phyloP scores from a whole-genome alignment of 2,888 invertebrate species.

The Rhodophaea formosa region DNA sequence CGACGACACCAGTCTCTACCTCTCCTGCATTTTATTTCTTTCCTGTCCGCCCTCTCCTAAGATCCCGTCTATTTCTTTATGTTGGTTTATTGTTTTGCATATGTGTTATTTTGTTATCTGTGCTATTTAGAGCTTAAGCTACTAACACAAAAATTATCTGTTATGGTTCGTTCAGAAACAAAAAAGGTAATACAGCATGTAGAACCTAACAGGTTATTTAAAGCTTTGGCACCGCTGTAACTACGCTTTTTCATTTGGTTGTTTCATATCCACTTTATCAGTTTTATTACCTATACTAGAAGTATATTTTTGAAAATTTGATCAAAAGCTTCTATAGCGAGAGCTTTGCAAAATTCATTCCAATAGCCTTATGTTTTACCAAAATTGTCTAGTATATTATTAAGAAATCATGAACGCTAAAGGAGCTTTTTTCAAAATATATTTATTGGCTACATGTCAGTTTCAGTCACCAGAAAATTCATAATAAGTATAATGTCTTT shows the following conservation, averaged over 20 bases:
- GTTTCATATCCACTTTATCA: constrained; percentile 25
- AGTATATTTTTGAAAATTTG: not conserved
- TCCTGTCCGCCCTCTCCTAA: constrained; percentile 49
- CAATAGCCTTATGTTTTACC: not conserved
- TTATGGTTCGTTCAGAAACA: not conserved
- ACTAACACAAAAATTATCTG: constrained; percentile 46
- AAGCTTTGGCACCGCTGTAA: constrained; percentile 32
- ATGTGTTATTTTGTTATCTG: constrained; percentile 43
- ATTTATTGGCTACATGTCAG: not conserved
- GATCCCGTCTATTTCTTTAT: constrained; percentile 63
- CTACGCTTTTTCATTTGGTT: constrained; percentile 38
- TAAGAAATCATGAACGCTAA: constrained; percentile 30
- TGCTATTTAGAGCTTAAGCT: constrained; percentile 54
- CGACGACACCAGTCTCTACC: constrained; percentile 66
- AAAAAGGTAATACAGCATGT: not conserved
- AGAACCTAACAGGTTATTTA: constrained; percentile 32
- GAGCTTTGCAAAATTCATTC: constrained; percentile 37
- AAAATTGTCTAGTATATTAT: not conserved
- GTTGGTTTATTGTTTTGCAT: constrained; percentile 64
- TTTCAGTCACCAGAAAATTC: not conserved
- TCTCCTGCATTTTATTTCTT: constrained; percentile 55
- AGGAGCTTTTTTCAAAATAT: constrained; percentile 42
- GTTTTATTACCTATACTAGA: constrained; percentile 28
- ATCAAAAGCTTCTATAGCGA: constrained; percentile 63
- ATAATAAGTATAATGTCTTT: too few species aligned